Conservation (phyloP, 1,140 invertebrate species). For the Triops longicaudatus region DNA sequence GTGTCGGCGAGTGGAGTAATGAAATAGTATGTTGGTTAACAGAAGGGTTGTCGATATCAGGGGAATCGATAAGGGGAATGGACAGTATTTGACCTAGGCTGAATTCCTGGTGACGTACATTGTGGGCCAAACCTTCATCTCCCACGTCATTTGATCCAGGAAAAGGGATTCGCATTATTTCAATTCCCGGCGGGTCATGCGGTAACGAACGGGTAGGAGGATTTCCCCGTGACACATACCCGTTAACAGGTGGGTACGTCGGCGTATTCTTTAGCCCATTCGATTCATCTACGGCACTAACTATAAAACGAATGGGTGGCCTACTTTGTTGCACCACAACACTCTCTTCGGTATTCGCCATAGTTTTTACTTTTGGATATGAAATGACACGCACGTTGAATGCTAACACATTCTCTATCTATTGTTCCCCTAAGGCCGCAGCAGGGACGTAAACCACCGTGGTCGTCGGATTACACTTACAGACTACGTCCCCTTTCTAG, state of each 20-base stretch:
- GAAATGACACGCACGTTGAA: neutral
- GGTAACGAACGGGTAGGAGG: neutral
- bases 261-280: neutral
- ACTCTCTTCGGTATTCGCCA: neutral
- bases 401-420: neutral
- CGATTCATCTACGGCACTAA: neutral
- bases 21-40: neutral
- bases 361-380: neutral
- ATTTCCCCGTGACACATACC: neutral
- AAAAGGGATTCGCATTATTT: neutral
- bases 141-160: neutral
- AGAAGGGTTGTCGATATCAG: neutral
- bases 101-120: neutral
- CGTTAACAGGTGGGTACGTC: neutral
- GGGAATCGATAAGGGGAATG: neutral
- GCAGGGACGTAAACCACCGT: too few relatives aligned
- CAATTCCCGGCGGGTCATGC: neutral
- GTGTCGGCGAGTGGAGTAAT: neutral
- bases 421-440: neutral
- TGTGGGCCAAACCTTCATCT: neutral
- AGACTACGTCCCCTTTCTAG: too few relatives aligned
- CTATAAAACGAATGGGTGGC: neutral
- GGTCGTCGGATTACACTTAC: too few relatives aligned
- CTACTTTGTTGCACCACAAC: neutral
- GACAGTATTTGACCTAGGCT: neutral